Percentiles rank a stretch among this genome's conserved stretches.
Evolutionary conservation across 2,888 invertebrate species (phyloP).

Genomic region (Arenicola marina): DNA sequence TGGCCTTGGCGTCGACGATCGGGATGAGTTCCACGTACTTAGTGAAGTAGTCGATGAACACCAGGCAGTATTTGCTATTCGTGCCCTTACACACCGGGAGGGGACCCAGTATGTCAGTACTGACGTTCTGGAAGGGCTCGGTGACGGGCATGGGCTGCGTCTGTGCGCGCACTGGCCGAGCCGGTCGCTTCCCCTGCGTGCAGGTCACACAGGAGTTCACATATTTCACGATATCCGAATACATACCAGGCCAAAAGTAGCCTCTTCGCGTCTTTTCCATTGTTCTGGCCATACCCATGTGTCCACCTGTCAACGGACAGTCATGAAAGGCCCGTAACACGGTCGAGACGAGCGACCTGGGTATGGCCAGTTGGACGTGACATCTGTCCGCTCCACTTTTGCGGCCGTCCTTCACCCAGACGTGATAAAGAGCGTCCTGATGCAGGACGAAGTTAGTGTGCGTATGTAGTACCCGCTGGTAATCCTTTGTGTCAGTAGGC

Average conservation of each 20-base stretch:
- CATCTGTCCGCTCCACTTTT: neutral
- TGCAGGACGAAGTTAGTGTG: neutral
- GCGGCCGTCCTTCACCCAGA: neutral
- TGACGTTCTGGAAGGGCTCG: neutral
- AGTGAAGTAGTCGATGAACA: too few relatives aligned
- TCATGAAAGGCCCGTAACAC: neutral
- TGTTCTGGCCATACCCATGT: neutral
- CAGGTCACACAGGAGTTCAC: neutral
- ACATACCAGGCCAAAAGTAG: neutral
- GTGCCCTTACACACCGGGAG: neutral
- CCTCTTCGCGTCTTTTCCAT: neutral
- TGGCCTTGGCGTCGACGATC: too few relatives aligned
- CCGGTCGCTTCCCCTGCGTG: neutral
- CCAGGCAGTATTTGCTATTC: too few relatives aligned
- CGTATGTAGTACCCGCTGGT: neutral
- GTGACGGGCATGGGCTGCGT: neutral
- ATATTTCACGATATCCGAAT: neutral
- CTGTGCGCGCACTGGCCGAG: neutral
- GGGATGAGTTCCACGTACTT: too few relatives aligned
- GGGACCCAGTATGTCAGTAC: neutral
- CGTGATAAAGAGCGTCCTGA: neutral
- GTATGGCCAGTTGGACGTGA: neutral
- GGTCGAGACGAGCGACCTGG: neutral
- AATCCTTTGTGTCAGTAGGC: neutral
- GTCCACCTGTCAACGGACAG: neutral